Conservation (phyloP, 2,797 vertebrate genomes). For the Falco cherrug region DNA sequence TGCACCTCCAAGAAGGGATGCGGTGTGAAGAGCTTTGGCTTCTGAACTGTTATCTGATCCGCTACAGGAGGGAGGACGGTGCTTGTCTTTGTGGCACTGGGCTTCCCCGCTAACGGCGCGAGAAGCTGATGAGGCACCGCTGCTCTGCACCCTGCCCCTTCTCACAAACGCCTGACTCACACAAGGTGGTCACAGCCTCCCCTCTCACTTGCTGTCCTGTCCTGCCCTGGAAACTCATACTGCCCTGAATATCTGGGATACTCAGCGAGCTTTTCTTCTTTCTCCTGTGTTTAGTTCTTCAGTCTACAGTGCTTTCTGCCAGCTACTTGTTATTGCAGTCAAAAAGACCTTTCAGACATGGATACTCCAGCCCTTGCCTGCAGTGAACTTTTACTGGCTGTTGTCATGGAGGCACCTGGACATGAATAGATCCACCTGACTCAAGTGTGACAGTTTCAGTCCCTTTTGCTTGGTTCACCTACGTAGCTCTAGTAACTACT, state of each 20-base stretch:
- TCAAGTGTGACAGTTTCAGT: neutral
- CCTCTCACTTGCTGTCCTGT: neutral
- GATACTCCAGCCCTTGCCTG: neutral
- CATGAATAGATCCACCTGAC: neutral
- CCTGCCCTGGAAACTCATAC: neutral
- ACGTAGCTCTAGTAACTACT: neutral
- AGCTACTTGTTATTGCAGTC: neutral
- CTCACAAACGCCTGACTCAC: neutral
- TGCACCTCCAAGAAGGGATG: neutral
- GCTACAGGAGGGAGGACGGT: neutral
- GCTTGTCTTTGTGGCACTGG: accelerated
- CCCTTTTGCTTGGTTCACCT: neutral
- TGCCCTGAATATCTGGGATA: neutral
- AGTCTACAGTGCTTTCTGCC: neutral
- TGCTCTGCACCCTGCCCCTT: neutral
- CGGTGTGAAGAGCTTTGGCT: neutral
- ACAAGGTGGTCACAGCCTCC: neutral
- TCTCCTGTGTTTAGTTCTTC: neutral
- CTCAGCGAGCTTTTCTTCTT: neutral
- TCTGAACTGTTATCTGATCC: neutral
- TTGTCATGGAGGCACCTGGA: neutral
- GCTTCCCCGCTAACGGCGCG: accelerated
- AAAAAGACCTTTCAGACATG: neutral
- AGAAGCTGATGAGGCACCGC: neutral
- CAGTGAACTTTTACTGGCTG: neutral